Evolutionary conservation across 2,888 invertebrate genomes (phyloP).

Genomic region (Thecophora atra): DNA sequence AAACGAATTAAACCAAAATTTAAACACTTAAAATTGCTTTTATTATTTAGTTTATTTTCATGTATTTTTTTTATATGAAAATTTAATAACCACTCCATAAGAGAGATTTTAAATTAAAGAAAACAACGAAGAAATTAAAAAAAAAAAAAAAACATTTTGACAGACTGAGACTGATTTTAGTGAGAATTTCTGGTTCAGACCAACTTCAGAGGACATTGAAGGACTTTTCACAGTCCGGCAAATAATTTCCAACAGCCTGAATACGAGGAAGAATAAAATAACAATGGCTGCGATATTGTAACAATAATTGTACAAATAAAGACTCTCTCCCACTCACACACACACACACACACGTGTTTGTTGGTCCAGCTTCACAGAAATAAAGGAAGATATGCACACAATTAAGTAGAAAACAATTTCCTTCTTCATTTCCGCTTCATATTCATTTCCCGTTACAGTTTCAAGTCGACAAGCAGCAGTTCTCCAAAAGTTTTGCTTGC

Average conservation of each 20-base stretch:
- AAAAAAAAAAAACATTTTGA: neutral
- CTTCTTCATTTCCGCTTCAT: slow-evolving; percentile 36
- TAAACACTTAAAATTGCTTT: too few species aligned
- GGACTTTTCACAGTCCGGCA: slow-evolving; percentile 8
- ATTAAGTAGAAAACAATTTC: slow-evolving; percentile 36
- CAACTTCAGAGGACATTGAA: neutral
- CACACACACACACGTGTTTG: neutral
- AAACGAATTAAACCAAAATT: too few species aligned
- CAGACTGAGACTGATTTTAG: neutral
- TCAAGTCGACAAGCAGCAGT: slow-evolving; percentile 25
- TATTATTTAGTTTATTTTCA: too few species aligned
- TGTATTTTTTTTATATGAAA: too few species aligned
- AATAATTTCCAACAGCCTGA: too few species aligned
- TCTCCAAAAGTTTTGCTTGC: slow-evolving; percentile 32
- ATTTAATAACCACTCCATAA: too few species aligned
- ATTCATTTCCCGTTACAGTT: slow-evolving; percentile 35
- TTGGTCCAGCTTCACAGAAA: neutral
- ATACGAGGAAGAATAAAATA: too few species aligned
- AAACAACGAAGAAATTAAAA: neutral
- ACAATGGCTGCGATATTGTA: slow-evolving; percentile 1
- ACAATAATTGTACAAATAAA: neutral
- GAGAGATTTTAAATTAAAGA: neutral
- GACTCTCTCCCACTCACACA: neutral
- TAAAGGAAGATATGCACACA: slow-evolving; percentile 14
- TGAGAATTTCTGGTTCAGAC: neutral